Conservation (phyloP, 1,140 invertebrate genomes). For the Meloidogyne hapla region DNA sequence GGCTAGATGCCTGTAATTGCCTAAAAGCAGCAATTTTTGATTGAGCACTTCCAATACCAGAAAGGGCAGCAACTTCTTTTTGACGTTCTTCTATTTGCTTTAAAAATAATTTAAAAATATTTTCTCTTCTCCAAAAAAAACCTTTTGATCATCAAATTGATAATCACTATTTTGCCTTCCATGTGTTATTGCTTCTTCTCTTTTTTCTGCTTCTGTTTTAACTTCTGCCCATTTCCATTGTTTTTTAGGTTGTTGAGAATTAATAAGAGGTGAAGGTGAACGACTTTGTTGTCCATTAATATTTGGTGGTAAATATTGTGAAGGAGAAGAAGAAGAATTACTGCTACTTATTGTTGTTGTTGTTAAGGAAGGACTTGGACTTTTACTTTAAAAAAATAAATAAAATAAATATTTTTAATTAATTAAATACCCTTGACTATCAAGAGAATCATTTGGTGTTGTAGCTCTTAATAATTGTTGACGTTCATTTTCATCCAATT, state of each 20-base stretch:
- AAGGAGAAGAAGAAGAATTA: background rate
- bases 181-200: background rate
- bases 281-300: background rate
- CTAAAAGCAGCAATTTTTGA: background rate
- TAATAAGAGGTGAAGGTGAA: background rate
- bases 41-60: background rate
- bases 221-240: conserved; percentile 1
- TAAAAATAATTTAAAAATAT: background rate
- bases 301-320: background rate
- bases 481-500: conserved; percentile 1
- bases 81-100: background rate
- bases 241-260: background rate
- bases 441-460: background rate
- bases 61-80: background rate
- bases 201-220: conserved; percentile 3
- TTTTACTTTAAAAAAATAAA: background rate
- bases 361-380: background rate
- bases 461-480: background rate
- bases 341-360: background rate
- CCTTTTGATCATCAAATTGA: conserved; percentile 1
- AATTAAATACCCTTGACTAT: conserved; percentile 2
- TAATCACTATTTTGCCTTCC: background rate
- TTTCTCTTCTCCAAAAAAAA: too few relatives aligned
- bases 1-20: background rate
- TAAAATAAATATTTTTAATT: background rate